These are phyloP conservation scores for Drosophila ustulata DNA, from an alignment of 2,888 invertebrate genomes.

Conservation along the genomic window DNA sequence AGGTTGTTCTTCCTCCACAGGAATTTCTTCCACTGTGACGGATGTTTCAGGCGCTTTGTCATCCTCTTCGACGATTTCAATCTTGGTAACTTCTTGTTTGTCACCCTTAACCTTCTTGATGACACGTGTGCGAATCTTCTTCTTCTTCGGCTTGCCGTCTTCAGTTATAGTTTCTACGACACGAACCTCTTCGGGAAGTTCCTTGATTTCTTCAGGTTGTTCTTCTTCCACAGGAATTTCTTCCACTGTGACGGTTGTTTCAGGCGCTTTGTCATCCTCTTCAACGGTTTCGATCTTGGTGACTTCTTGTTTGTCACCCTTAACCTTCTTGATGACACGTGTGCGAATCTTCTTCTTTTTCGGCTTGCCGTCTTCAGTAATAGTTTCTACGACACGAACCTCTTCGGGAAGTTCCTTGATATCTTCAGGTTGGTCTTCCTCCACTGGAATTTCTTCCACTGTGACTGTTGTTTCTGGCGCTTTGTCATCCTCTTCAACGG, in stretches of 20 bases:
- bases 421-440: conserved; percentile 40
- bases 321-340: conserved; percentile 20
- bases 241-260: conserved; percentile 22
- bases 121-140: conserved; percentile 24
- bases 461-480: conserved; percentile 55
- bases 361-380: conserved; percentile 27
- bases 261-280: conserved; percentile 24
- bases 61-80: conserved; percentile 21
- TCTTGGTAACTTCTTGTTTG: conserved; percentile 21
- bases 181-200: conserved; percentile 11
- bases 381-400: conserved; percentile 31
- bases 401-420: conserved; percentile 75
- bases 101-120: conserved; percentile 21
- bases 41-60: conserved; percentile 15
- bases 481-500: conserved; percentile 54
- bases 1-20: conserved; percentile 14
- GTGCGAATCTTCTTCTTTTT: conserved; percentile 20
- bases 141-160: conserved; percentile 23
- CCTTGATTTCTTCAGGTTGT: conserved; percentile 17
- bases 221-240: conserved; percentile 17
- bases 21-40: conserved; percentile 14
- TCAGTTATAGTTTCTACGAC: conserved; percentile 10
- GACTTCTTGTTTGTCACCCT: conserved; percentile 24
- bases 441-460: conserved; percentile 44
- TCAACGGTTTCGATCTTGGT: conserved; percentile 30